A percentile compares a stretch with the other conserved stretches of the same genome.
Evolutionary conservation across 1,140 invertebrate species (phyloP).

Genomic region (Dendroctonus ponderosae): DNA sequence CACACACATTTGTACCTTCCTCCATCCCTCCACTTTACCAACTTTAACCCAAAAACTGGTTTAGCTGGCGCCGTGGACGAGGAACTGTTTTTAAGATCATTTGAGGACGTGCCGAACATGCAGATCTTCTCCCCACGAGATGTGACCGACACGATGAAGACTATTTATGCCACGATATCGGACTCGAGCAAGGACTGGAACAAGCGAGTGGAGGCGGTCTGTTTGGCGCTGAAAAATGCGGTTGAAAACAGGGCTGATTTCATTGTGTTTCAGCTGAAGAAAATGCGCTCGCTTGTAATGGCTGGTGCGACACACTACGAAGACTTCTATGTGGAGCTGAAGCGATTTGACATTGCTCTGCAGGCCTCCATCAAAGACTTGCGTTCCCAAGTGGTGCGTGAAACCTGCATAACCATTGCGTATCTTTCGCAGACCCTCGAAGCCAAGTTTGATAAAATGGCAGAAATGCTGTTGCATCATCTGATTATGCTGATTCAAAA

Average conservation of each 20-base stretch:
- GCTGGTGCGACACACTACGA: conserved; percentile 77
- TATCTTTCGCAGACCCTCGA: conserved; percentile 83
- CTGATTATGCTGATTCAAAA: conserved; percentile 93
- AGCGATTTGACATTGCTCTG: conserved; percentile 77
- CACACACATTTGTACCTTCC: too few relatives aligned
- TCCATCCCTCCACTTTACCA: too few relatives aligned
- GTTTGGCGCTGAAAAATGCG: conserved; percentile 39
- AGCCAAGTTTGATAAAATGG: conserved; percentile 82
- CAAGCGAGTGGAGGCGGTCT: conserved; percentile 83
- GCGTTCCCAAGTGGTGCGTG: conserved; percentile 84
- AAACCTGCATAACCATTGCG: conserved; percentile 92
- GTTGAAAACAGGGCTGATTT: neutral
- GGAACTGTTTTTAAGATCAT: conserved; percentile 81
- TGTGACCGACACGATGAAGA: conserved; percentile 78
- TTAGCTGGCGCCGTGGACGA: conserved; percentile 84
- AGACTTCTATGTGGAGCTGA: conserved; percentile 78
- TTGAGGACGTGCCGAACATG: conserved; percentile 79
- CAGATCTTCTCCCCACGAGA: conserved; percentile 82
- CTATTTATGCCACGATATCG: conserved; percentile 71
- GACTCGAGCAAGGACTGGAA: conserved; percentile 90
- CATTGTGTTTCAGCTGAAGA: conserved; percentile 68
- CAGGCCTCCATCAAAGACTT: conserved; percentile 86
- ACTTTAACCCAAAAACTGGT: conserved; percentile 4
- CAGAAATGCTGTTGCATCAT: conserved; percentile 75
- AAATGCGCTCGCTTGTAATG: conserved; percentile 76